Percentiles rank a stretch among this genome's conserved stretches.
phyloP scores from a whole-genome alignment of 2,797 vertebrate genomes.

The Coilia nasus region DNA sequence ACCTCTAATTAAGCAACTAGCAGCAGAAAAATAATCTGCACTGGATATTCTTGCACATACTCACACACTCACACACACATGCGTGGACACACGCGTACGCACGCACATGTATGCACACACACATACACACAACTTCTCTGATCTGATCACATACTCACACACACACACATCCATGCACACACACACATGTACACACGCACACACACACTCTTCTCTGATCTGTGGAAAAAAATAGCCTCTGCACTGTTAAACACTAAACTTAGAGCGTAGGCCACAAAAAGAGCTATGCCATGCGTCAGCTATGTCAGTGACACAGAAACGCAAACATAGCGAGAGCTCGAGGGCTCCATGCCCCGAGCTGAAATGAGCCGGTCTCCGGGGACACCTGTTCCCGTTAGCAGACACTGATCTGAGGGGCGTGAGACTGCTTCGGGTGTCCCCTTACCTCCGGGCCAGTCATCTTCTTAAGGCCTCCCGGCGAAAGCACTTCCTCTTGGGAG shows the following conservation, averaged over 20 bases:
- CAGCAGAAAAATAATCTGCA: background rate
- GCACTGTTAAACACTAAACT: background rate
- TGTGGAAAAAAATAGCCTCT: background rate
- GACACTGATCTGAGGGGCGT: slow-evolving; percentile 21
- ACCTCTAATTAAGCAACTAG: background rate
- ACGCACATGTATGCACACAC: too few species aligned
- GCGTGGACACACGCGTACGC: too few species aligned
- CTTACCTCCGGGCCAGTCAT: slow-evolving; percentile 40
- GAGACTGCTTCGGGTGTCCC: slow-evolving; percentile 29
- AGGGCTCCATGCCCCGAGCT: too few species aligned
- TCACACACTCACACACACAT: background rate
- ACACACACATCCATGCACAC: too few species aligned
- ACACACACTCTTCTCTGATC: too few species aligned
- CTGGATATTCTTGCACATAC: background rate
- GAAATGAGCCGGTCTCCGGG: background rate
- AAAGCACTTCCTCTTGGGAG: slow-evolving; percentile 34
- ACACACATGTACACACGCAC: too few species aligned
- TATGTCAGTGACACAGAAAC: background rate
- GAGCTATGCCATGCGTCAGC: background rate
- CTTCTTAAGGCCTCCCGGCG: background rate
- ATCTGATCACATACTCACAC: background rate
- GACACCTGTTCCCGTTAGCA: slow-evolving; percentile 29
- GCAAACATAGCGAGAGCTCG: background rate
- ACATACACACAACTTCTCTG: background rate
- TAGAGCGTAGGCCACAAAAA: background rate